phyloP scores from a whole-genome alignment of 2,888 invertebrate species.

The Drosophila borborema region DNA sequence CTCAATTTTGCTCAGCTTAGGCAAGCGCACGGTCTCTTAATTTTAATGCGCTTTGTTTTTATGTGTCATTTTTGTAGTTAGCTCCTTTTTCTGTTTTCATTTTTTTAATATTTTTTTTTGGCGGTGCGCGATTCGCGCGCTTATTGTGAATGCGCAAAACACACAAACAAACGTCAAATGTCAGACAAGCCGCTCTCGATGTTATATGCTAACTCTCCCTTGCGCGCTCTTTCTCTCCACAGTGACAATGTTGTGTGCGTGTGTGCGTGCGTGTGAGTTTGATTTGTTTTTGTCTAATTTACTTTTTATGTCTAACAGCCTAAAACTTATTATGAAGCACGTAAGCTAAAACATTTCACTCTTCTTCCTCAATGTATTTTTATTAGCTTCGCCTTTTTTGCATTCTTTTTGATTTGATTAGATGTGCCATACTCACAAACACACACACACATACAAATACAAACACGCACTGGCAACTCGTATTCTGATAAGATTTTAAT shows the following conservation, averaged over 20 bases:
- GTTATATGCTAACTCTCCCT: constrained; percentile 25
- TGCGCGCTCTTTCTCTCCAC: constrained; percentile 6
- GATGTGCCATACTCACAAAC: constrained; percentile 18
- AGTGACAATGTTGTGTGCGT: constrained; percentile 2
- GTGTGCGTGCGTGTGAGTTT: constrained; percentile 34
- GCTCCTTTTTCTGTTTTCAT: constrained; percentile 4
- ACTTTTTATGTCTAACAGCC: constrained; percentile 29
- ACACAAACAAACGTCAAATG: constrained; percentile 73
- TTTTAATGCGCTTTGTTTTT: constrained; percentile 47
- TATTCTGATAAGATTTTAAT: constrained; percentile 73
- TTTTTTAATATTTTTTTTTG: constrained; percentile 24
- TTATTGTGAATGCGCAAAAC: constrained; percentile 73
- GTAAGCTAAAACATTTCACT: constrained; percentile 12
- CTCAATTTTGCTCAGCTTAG: constrained; percentile 8
- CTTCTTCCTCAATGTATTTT: constrained; percentile 3
- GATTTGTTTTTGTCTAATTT: constrained; percentile 51
- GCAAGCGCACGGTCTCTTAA: constrained; percentile 30
- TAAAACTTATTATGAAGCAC: constrained; percentile 28
- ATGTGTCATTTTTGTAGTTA: constrained; percentile 48
- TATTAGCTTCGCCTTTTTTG: constrained; percentile 17
- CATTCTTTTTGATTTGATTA: constrained; percentile 33
- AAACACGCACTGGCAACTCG: constrained; percentile 24
- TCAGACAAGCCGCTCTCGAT: constrained; percentile 60
- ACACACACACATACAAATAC: neutral
- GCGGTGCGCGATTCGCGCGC: constrained; percentile 76